Evolutionary conservation across 2,797 vertebrate species (phyloP), one percentile per base, ranked within the genome.

Genomic region (Hemibagrus guttatus): DNA sequence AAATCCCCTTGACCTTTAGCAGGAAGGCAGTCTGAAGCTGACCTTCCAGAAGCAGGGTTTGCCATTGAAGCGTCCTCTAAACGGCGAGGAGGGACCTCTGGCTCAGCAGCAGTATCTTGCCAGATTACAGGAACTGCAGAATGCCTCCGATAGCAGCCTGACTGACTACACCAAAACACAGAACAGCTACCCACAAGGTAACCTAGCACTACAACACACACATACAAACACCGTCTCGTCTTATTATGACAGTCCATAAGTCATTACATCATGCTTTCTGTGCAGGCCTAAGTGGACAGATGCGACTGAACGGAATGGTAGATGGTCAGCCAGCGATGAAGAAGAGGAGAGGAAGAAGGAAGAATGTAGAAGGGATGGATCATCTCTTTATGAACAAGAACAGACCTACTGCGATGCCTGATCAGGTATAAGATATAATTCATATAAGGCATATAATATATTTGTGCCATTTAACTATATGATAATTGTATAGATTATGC

Each of bases 21-120:
- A 99, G 97, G 98, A 99, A 94, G 97, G 97, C 91, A 97, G 98
- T 92, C 96, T 99, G 92, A 99, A 99, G 94, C 93, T 99, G 94
- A 99, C 98, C 92, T 99, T 99, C 96, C 98, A 99, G 95, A 99
- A 99, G 95, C 98, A 99, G 94, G 98, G 97, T 76, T 91, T 96
- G 89, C 96, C 96, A 90, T 95, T 98, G 90, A 99, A 99, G 94
- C 97, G 98, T 87, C 96, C 97, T 6, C 94, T 97, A 89, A 97
- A 99, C 80, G 92, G 93, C 0, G 98, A 99, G 82, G 98, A 99
- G 90, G 95, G 96, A 80, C 93, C 94, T 3, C 91, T 96, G 84
- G 96, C 97, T 78, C 98, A 99, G 93, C 98, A 99, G 93, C 98
- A 99, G 90, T 99, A 98, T 93, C 95, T 99, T 89, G 96, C 98